phyloP scores from a whole-genome alignment of 2,888 invertebrate species.

The Stenichneumon culpator region DNA sequence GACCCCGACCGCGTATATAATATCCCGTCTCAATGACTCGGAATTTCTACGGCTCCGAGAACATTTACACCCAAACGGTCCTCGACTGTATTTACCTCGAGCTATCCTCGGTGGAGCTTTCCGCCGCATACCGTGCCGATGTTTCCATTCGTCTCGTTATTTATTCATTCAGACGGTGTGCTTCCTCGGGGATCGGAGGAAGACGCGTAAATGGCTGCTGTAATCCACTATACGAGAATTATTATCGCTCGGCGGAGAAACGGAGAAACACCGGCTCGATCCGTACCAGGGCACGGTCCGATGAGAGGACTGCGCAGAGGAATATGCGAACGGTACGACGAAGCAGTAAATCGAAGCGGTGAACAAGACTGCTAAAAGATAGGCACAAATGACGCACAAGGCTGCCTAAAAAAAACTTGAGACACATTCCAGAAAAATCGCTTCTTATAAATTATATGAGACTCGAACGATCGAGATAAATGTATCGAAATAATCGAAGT shows the following conservation, averaged over 20 bases:
- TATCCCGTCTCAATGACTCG: constrained; percentile 59
- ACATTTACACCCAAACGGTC: constrained; percentile 18
- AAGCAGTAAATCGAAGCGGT: neutral
- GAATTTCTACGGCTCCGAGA: constrained; percentile 59
- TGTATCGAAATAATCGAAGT: too few species aligned
- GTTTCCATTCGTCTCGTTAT: constrained; percentile 44
- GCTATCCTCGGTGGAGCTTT: constrained; percentile 22
- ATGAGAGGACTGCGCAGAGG: neutral
- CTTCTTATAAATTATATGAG: too few species aligned
- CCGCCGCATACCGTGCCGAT: constrained; percentile 16
- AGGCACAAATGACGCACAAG: too few species aligned
- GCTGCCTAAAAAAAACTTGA: too few species aligned
- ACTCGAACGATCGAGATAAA: too few species aligned
- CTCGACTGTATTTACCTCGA: constrained; percentile 10
- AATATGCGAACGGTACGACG: neutral
- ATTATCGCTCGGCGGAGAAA: neutral
- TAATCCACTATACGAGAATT: constrained; percentile 6
- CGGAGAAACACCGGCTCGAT: neutral
- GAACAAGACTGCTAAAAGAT: too few species aligned
- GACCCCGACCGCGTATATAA: constrained; percentile 51
- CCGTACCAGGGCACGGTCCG: neutral
- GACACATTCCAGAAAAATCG: too few species aligned
- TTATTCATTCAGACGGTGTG: constrained; percentile 38
- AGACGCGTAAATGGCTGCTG: constrained; percentile 25
- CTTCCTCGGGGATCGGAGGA: neutral